These are phyloP conservation scores for Magallana gigas DNA, from an alignment of 1,140 invertebrate genomes.

Conservation along the genomic window DNA sequence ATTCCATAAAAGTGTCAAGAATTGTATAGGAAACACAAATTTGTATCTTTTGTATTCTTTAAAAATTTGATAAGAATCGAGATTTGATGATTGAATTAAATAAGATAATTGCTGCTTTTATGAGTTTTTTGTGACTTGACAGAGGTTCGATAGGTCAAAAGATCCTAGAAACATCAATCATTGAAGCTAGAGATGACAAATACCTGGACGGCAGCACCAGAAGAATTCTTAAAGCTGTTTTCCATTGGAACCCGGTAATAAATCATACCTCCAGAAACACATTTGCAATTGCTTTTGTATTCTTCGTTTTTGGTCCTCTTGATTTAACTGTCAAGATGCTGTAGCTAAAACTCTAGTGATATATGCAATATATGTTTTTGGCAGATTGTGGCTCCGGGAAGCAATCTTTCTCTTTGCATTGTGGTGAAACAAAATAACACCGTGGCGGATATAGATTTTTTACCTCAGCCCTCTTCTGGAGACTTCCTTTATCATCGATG, in stretches of 20 bases:
- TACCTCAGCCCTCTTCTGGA: background rate
- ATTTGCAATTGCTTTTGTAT: no score
- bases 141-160: background rate
- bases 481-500: slow-evolving; percentile 7
- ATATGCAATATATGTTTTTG: background rate
- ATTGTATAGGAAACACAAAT: no score
- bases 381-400: background rate
- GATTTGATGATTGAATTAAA: no score
- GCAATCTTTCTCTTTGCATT: slow-evolving; percentile 21
- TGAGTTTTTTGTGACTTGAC: background rate
- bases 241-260: background rate
- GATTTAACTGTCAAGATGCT: background rate
- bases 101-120: background rate
- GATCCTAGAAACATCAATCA: background rate
- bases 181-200: background rate
- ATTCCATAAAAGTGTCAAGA: no score
- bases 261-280: no score
- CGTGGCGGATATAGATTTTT: background rate
- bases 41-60: background rate
- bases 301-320: no score
- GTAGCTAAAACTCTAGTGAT: background rate
- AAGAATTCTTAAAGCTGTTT: background rate
- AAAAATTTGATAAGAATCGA: no score
- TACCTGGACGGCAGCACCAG: background rate
- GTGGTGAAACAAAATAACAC: background rate